Percentiles rank a stretch among this genome's conserved stretches.
These are phyloP conservation scores for Lithobates pipiens DNA, from an alignment of 2,797 vertebrate genomes.

Conservation along the genomic window DNA sequence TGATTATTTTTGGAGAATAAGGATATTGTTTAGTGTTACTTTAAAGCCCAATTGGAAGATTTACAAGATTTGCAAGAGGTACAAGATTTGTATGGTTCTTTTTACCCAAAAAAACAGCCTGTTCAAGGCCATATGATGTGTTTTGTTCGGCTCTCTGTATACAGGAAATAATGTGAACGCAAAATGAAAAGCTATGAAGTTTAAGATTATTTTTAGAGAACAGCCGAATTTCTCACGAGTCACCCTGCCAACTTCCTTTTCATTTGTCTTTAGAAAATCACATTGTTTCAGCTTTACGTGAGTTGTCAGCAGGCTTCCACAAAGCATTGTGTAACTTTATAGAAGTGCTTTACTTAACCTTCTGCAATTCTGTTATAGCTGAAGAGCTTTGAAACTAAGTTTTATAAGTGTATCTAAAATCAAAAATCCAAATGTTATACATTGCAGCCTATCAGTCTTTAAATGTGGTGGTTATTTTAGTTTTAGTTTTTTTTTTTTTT, in stretches of 20 bases:
- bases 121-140: slow-evolving; percentile 5
- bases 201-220: slow-evolving; percentile 43
- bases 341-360: neutral
- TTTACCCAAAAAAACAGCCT: neutral
- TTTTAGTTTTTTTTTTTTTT: too few relatives aligned
- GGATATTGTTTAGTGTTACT: too few relatives aligned
- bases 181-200: slow-evolving; percentile 32
- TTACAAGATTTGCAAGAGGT: too few relatives aligned
- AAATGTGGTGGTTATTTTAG: too few relatives aligned
- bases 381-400: neutral
- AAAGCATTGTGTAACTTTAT: neutral
- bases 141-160: slow-evolving; percentile 27
- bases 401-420: neutral
- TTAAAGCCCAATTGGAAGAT: neutral
- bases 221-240: slow-evolving; percentile 41
- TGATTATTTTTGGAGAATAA: too few relatives aligned
- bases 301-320: neutral
- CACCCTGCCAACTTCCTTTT: slow-evolving; percentile 37
- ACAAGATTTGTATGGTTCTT: neutral
- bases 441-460: too few relatives aligned
- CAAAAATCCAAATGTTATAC: too few relatives aligned
- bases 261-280: slow-evolving; percentile 7
- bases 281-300: slow-evolving; percentile 6
- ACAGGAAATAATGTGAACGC: slow-evolving; percentile 27
- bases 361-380: neutral